These are phyloP conservation scores for Neolamprologus sp. DNA, from an alignment of 2,113 vertebrate genomes.

Conservation along the genomic window DNA sequence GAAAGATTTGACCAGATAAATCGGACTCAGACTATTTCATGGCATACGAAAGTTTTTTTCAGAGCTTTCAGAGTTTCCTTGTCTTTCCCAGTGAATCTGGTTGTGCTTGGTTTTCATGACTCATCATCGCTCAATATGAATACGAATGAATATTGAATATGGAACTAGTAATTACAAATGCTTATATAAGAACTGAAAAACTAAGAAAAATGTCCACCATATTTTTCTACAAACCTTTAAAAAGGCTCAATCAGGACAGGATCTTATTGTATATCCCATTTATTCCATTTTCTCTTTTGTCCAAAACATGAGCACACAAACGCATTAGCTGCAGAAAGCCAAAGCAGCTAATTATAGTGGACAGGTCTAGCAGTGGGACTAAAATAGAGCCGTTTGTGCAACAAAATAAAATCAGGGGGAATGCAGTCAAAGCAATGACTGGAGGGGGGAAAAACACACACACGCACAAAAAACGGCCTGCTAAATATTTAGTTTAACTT, in stretches of 20 bases:
- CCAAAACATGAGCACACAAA: not conserved
- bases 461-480: not conserved
- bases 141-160: not conserved
- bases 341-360: not conserved
- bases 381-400: not conserved
- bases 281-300: not conserved
- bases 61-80: not conserved
- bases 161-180: not conserved
- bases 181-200: not conserved
- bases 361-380: not conserved
- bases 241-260: not conserved
- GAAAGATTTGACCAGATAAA: not conserved
- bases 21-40: not conserved
- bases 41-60: not conserved
- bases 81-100: not conserved
- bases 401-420: not conserved
- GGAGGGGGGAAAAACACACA: not conserved
- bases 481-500: slow-evolving; percentile 29
- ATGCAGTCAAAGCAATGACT: not conserved
- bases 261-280: not conserved
- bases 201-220: accelerated
- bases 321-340: not conserved
- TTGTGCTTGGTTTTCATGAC: not conserved
- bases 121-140: not conserved
- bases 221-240: not conserved